Conservation (phyloP, 1,140 invertebrate genomes). For the Dolichoris vasculosae region DNA sequence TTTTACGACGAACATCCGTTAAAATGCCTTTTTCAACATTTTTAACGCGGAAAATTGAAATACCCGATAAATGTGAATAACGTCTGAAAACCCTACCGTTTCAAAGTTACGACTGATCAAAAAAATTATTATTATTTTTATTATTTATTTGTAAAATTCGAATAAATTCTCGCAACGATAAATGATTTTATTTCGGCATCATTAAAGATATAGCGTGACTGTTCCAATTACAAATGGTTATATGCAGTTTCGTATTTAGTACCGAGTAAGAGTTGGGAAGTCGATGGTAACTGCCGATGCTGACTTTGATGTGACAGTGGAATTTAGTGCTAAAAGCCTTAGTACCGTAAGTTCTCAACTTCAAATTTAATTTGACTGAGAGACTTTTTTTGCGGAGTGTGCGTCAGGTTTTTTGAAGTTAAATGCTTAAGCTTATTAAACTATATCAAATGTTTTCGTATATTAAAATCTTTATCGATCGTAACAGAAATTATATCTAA, state of each 20-base stretch:
- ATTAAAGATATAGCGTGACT: not conserved
- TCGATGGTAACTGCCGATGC: not conserved
- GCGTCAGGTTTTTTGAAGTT: not conserved
- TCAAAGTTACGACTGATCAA: too few species aligned
- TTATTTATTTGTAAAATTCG: not conserved
- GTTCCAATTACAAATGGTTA: not conserved
- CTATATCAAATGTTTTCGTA: not conserved
- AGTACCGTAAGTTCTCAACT: not conserved
- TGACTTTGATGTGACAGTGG: constrained; percentile 9
- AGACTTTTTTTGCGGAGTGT: not conserved
- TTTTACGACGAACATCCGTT: too few species aligned
- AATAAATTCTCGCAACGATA: not conserved
- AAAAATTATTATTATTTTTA: too few species aligned
- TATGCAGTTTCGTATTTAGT: not conserved
- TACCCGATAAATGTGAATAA: too few species aligned
- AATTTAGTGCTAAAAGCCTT: not conserved
- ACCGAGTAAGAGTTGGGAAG: not conserved
- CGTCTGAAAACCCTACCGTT: too few species aligned
- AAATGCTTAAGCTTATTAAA: not conserved
- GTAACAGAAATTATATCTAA: not conserved
- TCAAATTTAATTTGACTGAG: not conserved
- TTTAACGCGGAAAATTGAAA: too few species aligned
- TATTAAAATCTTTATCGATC: not conserved
- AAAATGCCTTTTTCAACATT: too few species aligned
- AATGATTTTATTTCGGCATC: not conserved